Percentiles rank a stretch among this genome's conserved stretches.
Conservation (phyloP, 2,888 invertebrate genomes). For the Zygaena filipendulae region DNA sequence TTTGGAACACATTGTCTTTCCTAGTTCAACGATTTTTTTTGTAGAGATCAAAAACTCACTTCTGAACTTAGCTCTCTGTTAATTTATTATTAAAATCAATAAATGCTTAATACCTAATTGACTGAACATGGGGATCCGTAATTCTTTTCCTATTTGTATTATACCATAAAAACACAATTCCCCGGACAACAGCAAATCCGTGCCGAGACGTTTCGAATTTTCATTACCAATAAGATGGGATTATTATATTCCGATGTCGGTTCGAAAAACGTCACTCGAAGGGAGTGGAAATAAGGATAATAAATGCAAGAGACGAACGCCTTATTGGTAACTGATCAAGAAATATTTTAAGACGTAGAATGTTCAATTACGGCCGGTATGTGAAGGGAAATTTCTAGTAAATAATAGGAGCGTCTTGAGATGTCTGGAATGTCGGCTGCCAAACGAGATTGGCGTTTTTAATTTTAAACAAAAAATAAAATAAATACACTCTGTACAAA, state of each 20-base stretch:
- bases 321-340: conserved; percentile 30
- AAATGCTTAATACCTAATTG: conserved; percentile 15
- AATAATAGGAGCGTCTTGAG: conserved; percentile 25
- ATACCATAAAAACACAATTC: too few species aligned
- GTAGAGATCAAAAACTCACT: too few species aligned
- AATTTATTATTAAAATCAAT: too few species aligned
- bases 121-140: too few species aligned
- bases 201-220: conserved; percentile 40
- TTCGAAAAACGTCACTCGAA: too few species aligned
- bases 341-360: conserved; percentile 41
- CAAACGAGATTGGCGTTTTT: conserved; percentile 32
- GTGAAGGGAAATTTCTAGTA: conserved; percentile 26
- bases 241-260: too few species aligned
- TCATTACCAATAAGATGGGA: conserved; percentile 28
- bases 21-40: too few species aligned
- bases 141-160: too few species aligned
- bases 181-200: conserved; percentile 32
- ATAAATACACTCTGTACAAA: too few species aligned
- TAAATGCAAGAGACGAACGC: conserved; percentile 32
- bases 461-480: too few species aligned
- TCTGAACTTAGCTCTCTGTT: too few species aligned
- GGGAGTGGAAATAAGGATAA: conserved; percentile 34
- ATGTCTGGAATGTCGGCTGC: conserved; percentile 27
- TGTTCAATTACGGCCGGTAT: conserved; percentile 46
- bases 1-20: too few species aligned